Base-by-base conservation (phyloP, 2,797 vertebrate genomes). In the Leptoclinus maculatus region DNA sequence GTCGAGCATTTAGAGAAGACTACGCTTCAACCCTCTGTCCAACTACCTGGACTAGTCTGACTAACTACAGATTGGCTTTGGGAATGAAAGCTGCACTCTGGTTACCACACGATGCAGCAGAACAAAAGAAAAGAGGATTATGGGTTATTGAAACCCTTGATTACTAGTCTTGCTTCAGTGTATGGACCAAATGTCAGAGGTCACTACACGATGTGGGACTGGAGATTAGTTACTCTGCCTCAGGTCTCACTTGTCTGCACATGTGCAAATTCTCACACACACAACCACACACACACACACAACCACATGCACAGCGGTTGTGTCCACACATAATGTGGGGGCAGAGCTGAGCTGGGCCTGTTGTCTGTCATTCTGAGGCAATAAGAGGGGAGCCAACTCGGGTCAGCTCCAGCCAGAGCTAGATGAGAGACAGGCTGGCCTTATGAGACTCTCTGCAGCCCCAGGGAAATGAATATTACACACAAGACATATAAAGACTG, bases 291-390 rank as follows among this genome's bases (percentile, higher is more conserved):
- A 64, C 43, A 71, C 27, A 62, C 17, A 75, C 63, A 64, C 43
- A 71, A n/a, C 66, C 27, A 54, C 64, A 41, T 23, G 43, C 56
- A 74, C 38, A 64, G 53, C 45, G 47, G 49, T 66, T 56, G 54
- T 32, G 53, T 75, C 71, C 29, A n/a, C 56, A 51, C 43, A 58
- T 58, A 65, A 80, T 65, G 59, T 34, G 57, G 63, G 71, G 69
- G 77, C 41, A 79, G 67, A 78, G 54, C 58, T 3, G 17, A 66
- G 73, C 51, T 3, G 29, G 58, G 71, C 76, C 80, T 83, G 83
- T 76, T 85, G 86, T 89, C 91, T 85, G 88, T 94, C 90, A 91
- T 84, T 87, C 80, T 17, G 74, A 90, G 49, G 89, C 88, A 93
- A 93, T 93, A 92, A 92, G 71, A 86, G 41, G 13, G 77, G 74